Percentiles rank a stretch among this genome's conserved stretches.
These are phyloP conservation scores for Nectonema munidae DNA, from an alignment of 2,888 invertebrate genomes.

Conservation along the genomic window DNA sequence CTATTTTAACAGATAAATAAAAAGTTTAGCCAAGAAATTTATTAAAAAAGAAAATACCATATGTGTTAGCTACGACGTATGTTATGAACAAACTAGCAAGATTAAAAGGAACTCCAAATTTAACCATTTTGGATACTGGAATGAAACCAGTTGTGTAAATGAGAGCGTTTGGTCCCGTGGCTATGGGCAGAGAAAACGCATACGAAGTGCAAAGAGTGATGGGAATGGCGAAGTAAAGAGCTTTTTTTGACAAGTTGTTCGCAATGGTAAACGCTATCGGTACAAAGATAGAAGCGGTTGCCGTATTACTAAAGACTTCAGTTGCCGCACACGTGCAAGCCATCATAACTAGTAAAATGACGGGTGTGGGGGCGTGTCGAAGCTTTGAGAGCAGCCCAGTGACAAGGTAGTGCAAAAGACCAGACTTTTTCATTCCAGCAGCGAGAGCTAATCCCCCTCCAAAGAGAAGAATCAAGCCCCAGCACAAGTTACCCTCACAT, in stretches of 20 bases:
- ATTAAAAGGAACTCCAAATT: too few species aligned
- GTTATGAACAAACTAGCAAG: too few species aligned
- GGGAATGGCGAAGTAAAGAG: slow-evolving; percentile 23
- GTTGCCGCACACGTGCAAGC: not conserved
- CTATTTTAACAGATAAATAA: too few species aligned
- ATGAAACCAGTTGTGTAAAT: slow-evolving; percentile 22
- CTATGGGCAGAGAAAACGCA: slow-evolving; percentile 28
- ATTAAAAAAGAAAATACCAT: too few species aligned
- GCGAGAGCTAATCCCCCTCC: slow-evolving; percentile 10
- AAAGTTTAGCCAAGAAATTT: too few species aligned
- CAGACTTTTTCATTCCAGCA: not conserved
- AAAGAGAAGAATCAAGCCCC: slow-evolving; percentile 6
- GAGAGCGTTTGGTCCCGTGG: slow-evolving; percentile 30
- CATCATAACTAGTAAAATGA: not conserved
- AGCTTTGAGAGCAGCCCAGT: too few species aligned
- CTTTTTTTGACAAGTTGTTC: too few species aligned
- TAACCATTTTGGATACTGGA: too few species aligned
- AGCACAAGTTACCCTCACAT: not conserved
- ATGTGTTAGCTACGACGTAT: too few species aligned
- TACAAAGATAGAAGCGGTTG: not conserved
- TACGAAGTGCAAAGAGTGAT: slow-evolving; percentile 23
- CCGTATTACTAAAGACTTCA: slow-evolving; percentile 9
- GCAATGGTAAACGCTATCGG: too few species aligned
- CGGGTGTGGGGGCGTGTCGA: too few species aligned
- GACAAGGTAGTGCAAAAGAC: not conserved